Conservation (phyloP, 2,888 invertebrate species). For the Geotrupes spiniger region DNA sequence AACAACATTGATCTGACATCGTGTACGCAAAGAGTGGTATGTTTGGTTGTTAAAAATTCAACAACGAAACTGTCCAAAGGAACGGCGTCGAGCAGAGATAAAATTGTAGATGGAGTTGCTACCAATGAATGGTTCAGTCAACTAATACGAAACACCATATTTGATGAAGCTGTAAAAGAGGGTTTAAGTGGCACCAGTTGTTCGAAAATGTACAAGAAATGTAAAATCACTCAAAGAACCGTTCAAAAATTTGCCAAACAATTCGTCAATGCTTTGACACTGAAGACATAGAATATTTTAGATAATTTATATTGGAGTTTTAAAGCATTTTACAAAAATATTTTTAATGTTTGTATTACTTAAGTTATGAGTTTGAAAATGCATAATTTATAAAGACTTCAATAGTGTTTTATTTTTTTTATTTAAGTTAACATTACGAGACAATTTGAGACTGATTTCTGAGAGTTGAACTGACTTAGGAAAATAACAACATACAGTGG, state of each 20-base stretch:
- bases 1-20: conserved; percentile 60
- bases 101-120: conserved; percentile 53
- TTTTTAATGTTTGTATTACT: too few species aligned
- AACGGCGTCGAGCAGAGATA: conserved; percentile 47
- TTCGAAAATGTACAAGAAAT: conserved; percentile 48
- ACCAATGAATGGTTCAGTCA: conserved; percentile 48
- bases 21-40: conserved; percentile 61
- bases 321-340: too few species aligned
- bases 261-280: conserved; percentile 14
- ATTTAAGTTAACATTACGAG: too few species aligned
- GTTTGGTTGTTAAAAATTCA: conserved; percentile 52
- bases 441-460: too few species aligned
- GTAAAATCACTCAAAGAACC: conserved; percentile 41
- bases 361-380: too few species aligned
- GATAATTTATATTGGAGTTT: too few species aligned
- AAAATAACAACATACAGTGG: too few species aligned
- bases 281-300: conserved; percentile 12
- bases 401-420: too few species aligned
- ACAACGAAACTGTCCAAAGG: conserved; percentile 45
- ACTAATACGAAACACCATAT: conserved; percentile 53
- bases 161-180: conserved; percentile 54
- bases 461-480: too few species aligned
- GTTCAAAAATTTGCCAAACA: conserved; percentile 26
- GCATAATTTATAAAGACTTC: too few species aligned
- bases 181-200: conserved; percentile 51